Percentiles rank a stretch among this genome's conserved stretches.
Evolutionary conservation across 2,888 invertebrate genomes (phyloP).

Genomic region (Drosophila kuntzei): DNA sequence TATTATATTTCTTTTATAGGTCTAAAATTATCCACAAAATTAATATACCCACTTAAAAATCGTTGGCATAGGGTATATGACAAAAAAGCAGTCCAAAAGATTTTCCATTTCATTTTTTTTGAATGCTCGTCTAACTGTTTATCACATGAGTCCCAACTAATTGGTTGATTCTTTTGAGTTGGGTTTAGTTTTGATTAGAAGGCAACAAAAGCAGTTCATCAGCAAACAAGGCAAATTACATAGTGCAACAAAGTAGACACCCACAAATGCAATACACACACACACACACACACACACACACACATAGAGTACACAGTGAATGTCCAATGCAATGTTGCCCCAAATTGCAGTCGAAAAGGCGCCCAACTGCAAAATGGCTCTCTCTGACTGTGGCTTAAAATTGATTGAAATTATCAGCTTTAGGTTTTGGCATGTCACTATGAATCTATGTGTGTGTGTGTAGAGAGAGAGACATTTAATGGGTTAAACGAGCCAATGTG

Average conservation of each 20-base stretch:
- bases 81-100: slow-evolving; percentile 26
- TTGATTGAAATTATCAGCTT: slow-evolving; percentile 82
- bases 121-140: slow-evolving; percentile 66
- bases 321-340: slow-evolving; percentile 30
- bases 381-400: slow-evolving; percentile 70
- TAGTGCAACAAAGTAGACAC: slow-evolving; percentile 35
- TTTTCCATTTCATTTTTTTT: slow-evolving; percentile 54
- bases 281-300: not conserved
- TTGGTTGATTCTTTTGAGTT: slow-evolving; percentile 67
- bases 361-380: slow-evolving; percentile 59
- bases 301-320: not conserved
- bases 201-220: slow-evolving; percentile 28
- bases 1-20: not conserved
- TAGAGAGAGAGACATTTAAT: slow-evolving; percentile 61
- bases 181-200: slow-evolving; percentile 69
- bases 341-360: slow-evolving; percentile 55
- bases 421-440: slow-evolving; percentile 72
- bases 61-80: slow-evolving; percentile 10
- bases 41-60: not conserved
- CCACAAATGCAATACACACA: slow-evolving; percentile 13
- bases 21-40: not conserved
- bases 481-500: slow-evolving; percentile 80
- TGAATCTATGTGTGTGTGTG: slow-evolving; percentile 9
- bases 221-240: slow-evolving; percentile 49
- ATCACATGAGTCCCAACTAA: slow-evolving; percentile 65